A percentile compares a stretch with the other conserved stretches of the same genome.
These are phyloP conservation scores for Armadillidium nasatum DNA, from an alignment of 1,140 invertebrate genomes.

Conservation along the genomic window DNA sequence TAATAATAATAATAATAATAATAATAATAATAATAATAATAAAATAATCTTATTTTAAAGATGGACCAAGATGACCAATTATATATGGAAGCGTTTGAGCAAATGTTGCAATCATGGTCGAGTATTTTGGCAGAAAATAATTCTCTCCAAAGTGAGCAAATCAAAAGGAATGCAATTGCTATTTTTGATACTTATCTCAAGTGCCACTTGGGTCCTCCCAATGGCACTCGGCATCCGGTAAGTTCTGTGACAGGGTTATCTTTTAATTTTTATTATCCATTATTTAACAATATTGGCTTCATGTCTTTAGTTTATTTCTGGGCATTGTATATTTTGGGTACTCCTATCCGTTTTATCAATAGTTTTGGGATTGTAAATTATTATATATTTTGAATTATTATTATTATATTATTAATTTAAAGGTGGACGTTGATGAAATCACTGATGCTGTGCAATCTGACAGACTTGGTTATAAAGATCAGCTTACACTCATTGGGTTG, in stretches of 20 bases:
- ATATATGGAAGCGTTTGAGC: conserved; percentile 73
- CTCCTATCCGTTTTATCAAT: too few relatives aligned
- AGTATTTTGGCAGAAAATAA: conserved; percentile 58
- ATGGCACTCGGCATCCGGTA: conserved; percentile 63
- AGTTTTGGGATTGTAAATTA: too few relatives aligned
- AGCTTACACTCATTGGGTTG: conserved; percentile 41
- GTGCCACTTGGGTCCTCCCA: conserved; percentile 72
- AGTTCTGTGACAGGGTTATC: conserved; percentile 19
- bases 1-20: too few relatives aligned
- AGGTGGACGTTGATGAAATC: conserved; percentile 42
- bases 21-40: too few relatives aligned
- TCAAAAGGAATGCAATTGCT: conserved; percentile 49
- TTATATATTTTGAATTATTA: too few relatives aligned
- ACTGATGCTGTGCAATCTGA: conserved; percentile 40
- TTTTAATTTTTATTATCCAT: too few relatives aligned
- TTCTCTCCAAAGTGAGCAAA: conserved; percentile 47
- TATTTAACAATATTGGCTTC: too few relatives aligned
- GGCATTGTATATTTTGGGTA: too few relatives aligned
- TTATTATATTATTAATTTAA: not conserved
- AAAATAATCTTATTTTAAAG: conserved; percentile 42
- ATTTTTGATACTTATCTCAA: conserved; percentile 78
- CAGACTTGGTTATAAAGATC: conserved; percentile 40
- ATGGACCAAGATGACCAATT: conserved; percentile 59
- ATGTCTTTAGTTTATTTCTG: too few relatives aligned
- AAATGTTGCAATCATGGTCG: conserved; percentile 74